phyloP scores from a whole-genome alignment of 2,797 vertebrate genomes.

The Dipus sagitta region DNA sequence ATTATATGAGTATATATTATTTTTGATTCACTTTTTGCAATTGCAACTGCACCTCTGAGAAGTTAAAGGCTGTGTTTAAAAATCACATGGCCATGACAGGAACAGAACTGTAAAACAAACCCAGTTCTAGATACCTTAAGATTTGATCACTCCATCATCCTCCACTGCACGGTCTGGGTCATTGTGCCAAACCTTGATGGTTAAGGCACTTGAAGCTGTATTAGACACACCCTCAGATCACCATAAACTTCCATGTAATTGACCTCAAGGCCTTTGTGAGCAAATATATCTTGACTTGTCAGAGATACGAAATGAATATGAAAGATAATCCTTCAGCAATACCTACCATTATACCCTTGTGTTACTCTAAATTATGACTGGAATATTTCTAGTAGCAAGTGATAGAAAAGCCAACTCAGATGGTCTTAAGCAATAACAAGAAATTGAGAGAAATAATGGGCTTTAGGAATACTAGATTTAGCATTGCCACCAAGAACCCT shows the following conservation, averaged over 20 bases:
- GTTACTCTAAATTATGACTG: background rate
- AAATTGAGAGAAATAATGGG: background rate
- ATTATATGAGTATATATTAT: background rate
- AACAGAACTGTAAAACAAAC: background rate
- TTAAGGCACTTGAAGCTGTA: background rate
- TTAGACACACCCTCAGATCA: background rate
- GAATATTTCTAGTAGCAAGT: background rate
- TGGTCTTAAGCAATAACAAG: background rate
- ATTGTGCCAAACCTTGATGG: background rate
- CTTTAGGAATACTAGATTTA: background rate
- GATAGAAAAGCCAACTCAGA: background rate
- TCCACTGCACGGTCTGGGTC: background rate
- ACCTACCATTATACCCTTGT: background rate
- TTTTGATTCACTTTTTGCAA: background rate
- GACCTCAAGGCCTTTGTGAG: background rate
- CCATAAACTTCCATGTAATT: background rate
- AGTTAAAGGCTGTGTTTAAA: background rate
- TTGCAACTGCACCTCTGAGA: background rate
- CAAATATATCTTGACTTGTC: background rate
- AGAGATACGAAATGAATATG: background rate
- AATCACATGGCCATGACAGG: background rate
- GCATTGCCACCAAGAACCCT: background rate
- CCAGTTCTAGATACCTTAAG: background rate
- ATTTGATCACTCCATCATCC: background rate
- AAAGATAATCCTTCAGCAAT: background rate